Evolutionary conservation across 2,888 invertebrate species (phyloP).

Genomic region (Entomobrya proxima): DNA sequence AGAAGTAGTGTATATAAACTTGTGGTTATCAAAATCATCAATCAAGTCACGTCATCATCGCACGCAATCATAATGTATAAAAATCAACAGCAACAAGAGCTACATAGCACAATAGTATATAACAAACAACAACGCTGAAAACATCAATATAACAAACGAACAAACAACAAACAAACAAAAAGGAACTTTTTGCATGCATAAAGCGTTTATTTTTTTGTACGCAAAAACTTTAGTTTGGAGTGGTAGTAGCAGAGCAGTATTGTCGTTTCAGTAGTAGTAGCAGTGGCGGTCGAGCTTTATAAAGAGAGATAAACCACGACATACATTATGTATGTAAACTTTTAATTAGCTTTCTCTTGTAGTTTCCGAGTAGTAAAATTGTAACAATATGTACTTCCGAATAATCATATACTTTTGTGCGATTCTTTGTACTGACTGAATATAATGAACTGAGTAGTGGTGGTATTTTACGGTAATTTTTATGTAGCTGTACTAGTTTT

Average conservation of each 20-base stretch:
- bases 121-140: neutral
- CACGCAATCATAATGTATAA: slow-evolving; percentile 55
- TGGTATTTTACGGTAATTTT: neutral
- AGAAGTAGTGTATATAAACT: neutral
- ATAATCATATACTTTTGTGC: neutral
- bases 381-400: slow-evolving; percentile 18
- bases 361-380: slow-evolving; percentile 14
- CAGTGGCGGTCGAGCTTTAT: slow-evolving; percentile 11
- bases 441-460: slow-evolving; percentile 19
- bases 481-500: slow-evolving; percentile 21
- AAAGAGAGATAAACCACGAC: slow-evolving; percentile 35
- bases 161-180: slow-evolving; percentile 31
- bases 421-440: slow-evolving; percentile 5
- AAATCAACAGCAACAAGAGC: slow-evolving; percentile 31
- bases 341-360: slow-evolving; percentile 59
- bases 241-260: neutral
- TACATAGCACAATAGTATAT: neutral
- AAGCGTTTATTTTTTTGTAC: slow-evolving; percentile 35
- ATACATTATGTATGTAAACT: slow-evolving; percentile 48
- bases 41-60: slow-evolving; percentile 65
- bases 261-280: neutral
- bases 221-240: slow-evolving; percentile 13
- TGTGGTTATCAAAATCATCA: slow-evolving; percentile 54
- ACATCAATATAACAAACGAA: slow-evolving; percentile 40
- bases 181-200: slow-evolving; percentile 65